phyloP scores from a whole-genome alignment of 1,140 invertebrate species.

The Anoplophora glabripennis region DNA sequence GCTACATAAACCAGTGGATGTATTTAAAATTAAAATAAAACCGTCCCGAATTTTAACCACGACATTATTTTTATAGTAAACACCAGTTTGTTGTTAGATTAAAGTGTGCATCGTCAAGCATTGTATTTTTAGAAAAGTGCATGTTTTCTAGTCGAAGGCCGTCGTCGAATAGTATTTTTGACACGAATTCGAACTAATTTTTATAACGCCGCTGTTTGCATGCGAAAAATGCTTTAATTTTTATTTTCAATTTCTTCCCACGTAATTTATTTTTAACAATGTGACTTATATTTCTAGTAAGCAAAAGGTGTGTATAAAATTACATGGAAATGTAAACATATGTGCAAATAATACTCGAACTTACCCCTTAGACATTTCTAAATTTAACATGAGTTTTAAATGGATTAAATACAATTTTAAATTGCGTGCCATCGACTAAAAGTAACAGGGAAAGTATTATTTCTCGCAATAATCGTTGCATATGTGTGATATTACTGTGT shows the following conservation, averaged over 20 bases:
- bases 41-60: no score
- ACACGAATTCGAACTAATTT: neutral
- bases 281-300: neutral
- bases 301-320: neutral
- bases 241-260: neutral
- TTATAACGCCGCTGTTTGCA: neutral
- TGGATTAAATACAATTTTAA: no score
- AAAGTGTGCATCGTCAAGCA: neutral
- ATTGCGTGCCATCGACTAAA: no score
- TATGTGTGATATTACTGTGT: no score
- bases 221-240: neutral
- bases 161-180: neutral
- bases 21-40: no score
- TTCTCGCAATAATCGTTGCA: no score
- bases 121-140: slow-evolving; percentile 6
- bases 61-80: neutral
- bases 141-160: slow-evolving; percentile 1
- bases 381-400: no score
- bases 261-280: neutral
- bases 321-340: no score
- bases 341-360: no score
- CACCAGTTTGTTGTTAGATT: slow-evolving; percentile 8
- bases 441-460: no score
- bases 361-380: no score
- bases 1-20: no score